Evolutionary conservation across 92 coral and sea anemone genomes (phyloP).

Genomic region (Scolanthus callimorphus): DNA sequence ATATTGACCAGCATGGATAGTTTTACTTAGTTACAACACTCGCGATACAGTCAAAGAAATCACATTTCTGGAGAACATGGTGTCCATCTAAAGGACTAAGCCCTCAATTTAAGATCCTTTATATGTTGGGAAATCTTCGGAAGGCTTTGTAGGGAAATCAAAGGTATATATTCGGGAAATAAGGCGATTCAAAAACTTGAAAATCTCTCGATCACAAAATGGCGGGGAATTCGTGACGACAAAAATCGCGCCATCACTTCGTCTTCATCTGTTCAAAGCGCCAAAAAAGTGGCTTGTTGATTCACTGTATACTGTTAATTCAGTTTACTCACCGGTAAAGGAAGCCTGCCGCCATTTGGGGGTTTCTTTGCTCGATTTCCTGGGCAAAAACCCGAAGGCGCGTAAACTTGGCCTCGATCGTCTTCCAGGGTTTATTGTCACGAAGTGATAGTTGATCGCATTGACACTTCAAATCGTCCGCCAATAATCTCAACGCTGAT

Average conservation of each 20-base stretch:
- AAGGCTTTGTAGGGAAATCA: no score
- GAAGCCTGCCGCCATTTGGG: conserved; percentile 68
- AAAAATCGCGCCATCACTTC: conserved; percentile 29
- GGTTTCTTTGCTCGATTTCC: conserved; percentile 53
- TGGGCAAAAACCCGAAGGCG: conserved; percentile 66
- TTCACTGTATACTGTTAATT: neutral
- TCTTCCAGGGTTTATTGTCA: conserved; percentile 52
- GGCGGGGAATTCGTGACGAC: conserved; percentile 36
- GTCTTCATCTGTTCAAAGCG: neutral
- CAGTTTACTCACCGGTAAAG: conserved; percentile 53
- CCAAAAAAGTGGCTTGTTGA: conserved; percentile 2
- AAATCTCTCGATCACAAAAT: conserved; percentile 9
- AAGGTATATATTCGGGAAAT: no score
- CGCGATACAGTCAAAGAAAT: no score
- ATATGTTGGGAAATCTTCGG: no score
- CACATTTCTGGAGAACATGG: no score
- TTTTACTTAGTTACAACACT: no score
- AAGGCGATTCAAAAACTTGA: no score
- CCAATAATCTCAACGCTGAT: conserved; percentile 77
- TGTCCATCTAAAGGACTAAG: no score
- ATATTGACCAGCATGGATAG: no score
- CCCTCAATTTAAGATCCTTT: no score
- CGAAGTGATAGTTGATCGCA: conserved; percentile 78
- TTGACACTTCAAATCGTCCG: conserved; percentile 98
- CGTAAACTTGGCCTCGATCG: conserved; percentile 26